Evolutionary conservation across 2,113 vertebrate genomes (phyloP).

Genomic region (Barbus barbus): DNA sequence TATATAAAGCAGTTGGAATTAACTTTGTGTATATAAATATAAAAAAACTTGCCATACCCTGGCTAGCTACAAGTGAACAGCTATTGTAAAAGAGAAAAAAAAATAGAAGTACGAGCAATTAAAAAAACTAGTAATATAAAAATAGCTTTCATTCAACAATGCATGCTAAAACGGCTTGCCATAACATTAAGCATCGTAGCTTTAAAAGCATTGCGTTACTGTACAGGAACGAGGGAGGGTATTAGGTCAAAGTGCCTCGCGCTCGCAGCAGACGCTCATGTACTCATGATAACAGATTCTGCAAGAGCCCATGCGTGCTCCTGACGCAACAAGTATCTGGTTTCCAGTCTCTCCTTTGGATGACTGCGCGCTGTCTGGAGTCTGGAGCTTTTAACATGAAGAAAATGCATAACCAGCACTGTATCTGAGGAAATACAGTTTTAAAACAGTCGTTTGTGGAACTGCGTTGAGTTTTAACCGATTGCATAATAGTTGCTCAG

Average conservation of each 20-base stretch:
- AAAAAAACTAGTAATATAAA: neutral
- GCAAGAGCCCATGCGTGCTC: conserved; percentile 52
- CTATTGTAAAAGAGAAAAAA: too few species aligned
- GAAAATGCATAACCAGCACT: conserved; percentile 21
- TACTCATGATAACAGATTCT: conserved; percentile 41
- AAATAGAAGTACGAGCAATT: neutral
- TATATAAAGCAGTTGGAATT: neutral
- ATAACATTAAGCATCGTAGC: neutral
- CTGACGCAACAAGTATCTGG: conserved; percentile 55
- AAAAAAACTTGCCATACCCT: neutral
- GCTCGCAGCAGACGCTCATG: conserved; percentile 16
- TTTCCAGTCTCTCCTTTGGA: conserved; percentile 44
- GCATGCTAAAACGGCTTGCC: neutral
- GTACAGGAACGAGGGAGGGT: conserved; percentile 16
- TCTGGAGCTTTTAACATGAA: neutral
- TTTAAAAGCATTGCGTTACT: neutral
- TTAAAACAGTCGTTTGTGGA: neutral
- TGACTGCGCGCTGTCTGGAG: conserved; percentile 26
- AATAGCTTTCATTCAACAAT: neutral
- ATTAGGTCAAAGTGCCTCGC: neutral
- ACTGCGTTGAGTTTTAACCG: conserved; percentile 9
- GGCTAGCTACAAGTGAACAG: too few species aligned
- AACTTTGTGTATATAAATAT: neutral
- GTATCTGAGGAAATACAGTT: neutral
- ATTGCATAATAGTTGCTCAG: conserved; percentile 38